These are phyloP conservation scores for Oreochromis tanganicae DNA, from an alignment of 2,113 vertebrate species.

Conservation along the genomic window DNA sequence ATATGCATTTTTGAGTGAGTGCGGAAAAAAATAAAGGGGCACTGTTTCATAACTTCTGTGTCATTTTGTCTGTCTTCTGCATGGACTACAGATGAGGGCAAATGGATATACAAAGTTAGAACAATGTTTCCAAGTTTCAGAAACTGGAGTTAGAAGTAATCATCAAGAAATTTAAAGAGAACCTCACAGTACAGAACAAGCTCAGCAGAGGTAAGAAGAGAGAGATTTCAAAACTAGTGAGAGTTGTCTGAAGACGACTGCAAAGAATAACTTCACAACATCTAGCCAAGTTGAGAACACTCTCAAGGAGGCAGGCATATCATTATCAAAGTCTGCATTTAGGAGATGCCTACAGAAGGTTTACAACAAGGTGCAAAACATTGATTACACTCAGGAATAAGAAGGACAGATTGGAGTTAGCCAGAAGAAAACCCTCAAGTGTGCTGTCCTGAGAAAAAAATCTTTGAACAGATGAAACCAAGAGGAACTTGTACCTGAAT, in stretches of 20 bases:
- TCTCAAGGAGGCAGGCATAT: not conserved
- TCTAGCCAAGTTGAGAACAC: not conserved
- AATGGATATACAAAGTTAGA: not conserved
- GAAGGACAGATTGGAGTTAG: not conserved
- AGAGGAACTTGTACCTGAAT: not conserved
- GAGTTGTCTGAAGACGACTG: not conserved
- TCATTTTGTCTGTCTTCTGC: not conserved
- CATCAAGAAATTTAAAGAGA: not conserved
- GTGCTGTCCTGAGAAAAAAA: fast-evolving
- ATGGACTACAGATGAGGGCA: not conserved
- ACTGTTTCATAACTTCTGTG: conserved; percentile 72
- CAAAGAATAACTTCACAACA: not conserved
- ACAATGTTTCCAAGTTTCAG: not conserved
- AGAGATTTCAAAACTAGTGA: not conserved
- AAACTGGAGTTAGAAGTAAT: not conserved
- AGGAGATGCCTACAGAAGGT: not conserved
- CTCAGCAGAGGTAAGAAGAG: not conserved
- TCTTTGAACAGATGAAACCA: not conserved
- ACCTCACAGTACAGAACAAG: not conserved
- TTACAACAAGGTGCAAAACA: not conserved
- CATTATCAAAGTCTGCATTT: not conserved
- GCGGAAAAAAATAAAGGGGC: conserved; percentile 75
- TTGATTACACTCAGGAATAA: not conserved
- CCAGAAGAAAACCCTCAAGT: not conserved
- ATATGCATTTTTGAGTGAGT: conserved; percentile 80